phyloP scores from a whole-genome alignment of 2,888 invertebrate species.

The Ochropacha duplaris region DNA sequence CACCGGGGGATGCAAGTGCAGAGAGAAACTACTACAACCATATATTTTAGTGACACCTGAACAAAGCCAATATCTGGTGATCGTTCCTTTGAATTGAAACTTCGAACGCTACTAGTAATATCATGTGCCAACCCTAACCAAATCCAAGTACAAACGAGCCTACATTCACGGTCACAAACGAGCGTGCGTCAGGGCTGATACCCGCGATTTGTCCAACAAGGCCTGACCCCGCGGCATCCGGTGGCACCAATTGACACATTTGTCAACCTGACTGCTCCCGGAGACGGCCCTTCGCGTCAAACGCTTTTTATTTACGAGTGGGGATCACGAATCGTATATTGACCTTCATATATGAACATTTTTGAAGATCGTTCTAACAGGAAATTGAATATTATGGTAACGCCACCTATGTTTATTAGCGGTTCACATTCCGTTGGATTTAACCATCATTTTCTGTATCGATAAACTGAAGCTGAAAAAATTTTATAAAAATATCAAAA shows the following conservation, averaged over 20 bases:
- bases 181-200: conserved; percentile 45
- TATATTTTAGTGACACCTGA: too few species aligned
- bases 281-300: conserved; percentile 25
- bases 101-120: conserved; percentile 11
- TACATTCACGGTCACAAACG: conserved; percentile 9
- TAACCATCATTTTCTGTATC: too few species aligned
- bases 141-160: conserved; percentile 7
- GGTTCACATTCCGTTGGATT: too few species aligned
- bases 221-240: conserved; percentile 53
- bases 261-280: conserved; percentile 53
- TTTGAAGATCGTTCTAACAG: background rate
- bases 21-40: too few species aligned
- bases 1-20: too few species aligned
- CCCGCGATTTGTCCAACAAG: conserved; percentile 53
- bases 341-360: background rate
- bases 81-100: too few species aligned
- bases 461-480: too few species aligned
- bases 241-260: conserved; percentile 66
- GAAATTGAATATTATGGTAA: background rate
- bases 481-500: too few species aligned
- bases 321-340: conserved; percentile 1
- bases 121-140: conserved; percentile 9
- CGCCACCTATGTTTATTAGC: background rate
- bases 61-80: too few species aligned
- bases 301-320: conserved; percentile 16